Percentiles rank a stretch among this genome's conserved stretches.
Evolutionary conservation across 2,113 vertebrate genomes (phyloP).

Genomic region (Prochilodus magdalenae): DNA sequence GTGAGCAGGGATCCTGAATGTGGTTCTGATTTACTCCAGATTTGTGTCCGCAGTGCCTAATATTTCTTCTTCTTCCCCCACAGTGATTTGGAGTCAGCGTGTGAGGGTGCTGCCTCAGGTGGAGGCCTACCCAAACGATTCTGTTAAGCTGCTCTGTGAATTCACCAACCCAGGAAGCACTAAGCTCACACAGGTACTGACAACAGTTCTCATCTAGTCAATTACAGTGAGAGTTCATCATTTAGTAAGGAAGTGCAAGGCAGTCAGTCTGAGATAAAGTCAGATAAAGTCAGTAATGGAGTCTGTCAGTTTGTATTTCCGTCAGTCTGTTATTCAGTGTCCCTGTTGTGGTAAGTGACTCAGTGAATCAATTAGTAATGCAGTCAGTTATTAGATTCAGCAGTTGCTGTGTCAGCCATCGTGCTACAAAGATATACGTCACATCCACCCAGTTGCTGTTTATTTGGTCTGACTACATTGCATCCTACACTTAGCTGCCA

Average conservation of each 20-base stretch:
- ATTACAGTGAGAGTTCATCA: background rate
- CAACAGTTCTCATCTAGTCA: background rate
- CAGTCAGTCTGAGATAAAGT: background rate
- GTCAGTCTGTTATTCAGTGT: background rate
- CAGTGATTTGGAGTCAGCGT: conserved; percentile 67
- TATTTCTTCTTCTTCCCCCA: background rate
- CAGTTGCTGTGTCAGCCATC: too few species aligned
- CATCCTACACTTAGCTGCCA: too few species aligned
- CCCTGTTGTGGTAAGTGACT: background rate
- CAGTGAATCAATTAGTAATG: background rate
- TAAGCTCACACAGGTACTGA: conserved; percentile 75
- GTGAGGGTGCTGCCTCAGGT: conserved; percentile 71
- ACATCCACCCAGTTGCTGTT: too few species aligned
- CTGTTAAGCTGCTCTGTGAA: conserved; percentile 71
- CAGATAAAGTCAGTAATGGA: background rate
- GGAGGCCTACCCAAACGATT: conserved; percentile 71
- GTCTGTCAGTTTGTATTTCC: background rate
- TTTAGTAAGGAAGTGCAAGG: background rate
- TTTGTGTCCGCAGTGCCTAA: background rate
- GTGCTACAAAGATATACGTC: too few species aligned
- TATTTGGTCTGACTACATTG: too few species aligned
- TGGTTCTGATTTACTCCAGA: background rate
- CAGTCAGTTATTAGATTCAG: background rate
- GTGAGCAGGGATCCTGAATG: background rate
- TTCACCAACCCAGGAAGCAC: conserved; percentile 67